phyloP scores from a whole-genome alignment of 2,888 invertebrate species.

The Meganola albula region DNA sequence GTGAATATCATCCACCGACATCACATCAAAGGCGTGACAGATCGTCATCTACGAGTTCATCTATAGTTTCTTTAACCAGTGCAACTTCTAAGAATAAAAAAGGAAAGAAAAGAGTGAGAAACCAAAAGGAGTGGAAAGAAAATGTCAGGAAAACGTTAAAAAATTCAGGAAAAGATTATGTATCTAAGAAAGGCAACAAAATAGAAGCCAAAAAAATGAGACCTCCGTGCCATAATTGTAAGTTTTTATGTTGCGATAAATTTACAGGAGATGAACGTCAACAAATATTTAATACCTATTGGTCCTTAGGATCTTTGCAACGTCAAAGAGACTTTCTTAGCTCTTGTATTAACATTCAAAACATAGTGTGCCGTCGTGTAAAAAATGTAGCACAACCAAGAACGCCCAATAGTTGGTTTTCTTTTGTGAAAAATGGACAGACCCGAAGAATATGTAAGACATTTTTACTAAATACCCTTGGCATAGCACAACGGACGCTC shows the following conservation, averaged over 20 bases:
- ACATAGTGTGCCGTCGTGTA: slow-evolving; percentile 10
- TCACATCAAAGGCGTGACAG: slow-evolving; percentile 6
- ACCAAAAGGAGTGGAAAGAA: slow-evolving; percentile 12
- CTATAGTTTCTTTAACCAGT: slow-evolving; percentile 6
- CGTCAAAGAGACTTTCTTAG: slow-evolving; percentile 17
- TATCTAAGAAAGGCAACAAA: slow-evolving; percentile 10
- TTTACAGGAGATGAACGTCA: slow-evolving; percentile 13
- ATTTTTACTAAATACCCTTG: slow-evolving; percentile 20
- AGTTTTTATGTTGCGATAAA: slow-evolving; percentile 8
- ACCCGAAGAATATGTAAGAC: slow-evolving; percentile 17
- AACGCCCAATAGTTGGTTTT: slow-evolving; percentile 13
- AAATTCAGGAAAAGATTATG: slow-evolving; percentile 12
- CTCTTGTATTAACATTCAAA: slow-evolving; percentile 9
- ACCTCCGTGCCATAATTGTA: slow-evolving; percentile 8
- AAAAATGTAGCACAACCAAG: slow-evolving; percentile 11
- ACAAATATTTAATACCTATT: slow-evolving; percentile 13
- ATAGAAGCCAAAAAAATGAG: slow-evolving; percentile 9
- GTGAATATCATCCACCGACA: slow-evolving; percentile 8
- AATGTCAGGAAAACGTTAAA: slow-evolving; percentile 13
- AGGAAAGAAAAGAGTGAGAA: slow-evolving; percentile 12
- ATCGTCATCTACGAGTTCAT: slow-evolving; percentile 9
- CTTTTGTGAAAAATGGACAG: slow-evolving; percentile 13
- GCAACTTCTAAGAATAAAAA: slow-evolving; percentile 6
- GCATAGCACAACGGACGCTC: slow-evolving; percentile 10
- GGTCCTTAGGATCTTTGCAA: slow-evolving; percentile 14